Evolutionary conservation across 2,888 invertebrate genomes (phyloP), one percentile per base, ranked within the genome.

Genomic region (Barypeithes pellucidus): DNA sequence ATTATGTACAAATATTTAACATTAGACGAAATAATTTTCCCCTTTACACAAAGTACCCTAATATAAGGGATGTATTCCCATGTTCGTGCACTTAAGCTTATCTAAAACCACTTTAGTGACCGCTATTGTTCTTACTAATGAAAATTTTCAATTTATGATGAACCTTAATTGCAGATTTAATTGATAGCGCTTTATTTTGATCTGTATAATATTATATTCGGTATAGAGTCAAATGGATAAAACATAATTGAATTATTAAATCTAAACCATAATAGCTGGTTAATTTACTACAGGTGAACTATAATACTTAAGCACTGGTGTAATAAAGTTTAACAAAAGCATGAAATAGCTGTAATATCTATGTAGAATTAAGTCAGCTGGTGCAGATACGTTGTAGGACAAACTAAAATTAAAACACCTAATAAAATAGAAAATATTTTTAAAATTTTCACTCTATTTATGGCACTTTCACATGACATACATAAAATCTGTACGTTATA

Each of bases 111-210:
- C 39, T 39, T 12, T 39, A 39, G 12, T 39, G 39, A 39, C 39
- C 39, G 39, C n/a, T 4, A 39, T 39, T 39, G 39, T 39, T 4
- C 39, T n/a, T n/a, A 39, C 39, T 39, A 39, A 39, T 39, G 39
- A 39, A 39, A 39, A 39, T 39, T 39, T 39, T 39, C 39, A 39
- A 39, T 39, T 39, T 39, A 39, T 39, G 8, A 39, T 39, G 39
- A n/a, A 39, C 39, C 39, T 39, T 39, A 39, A 39, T 39, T 39
- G 39, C n/a, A 39, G 3, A 39, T 39, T 39, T 39, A 39, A 39
- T 39, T 39, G 39, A 39, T 39, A 39, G 39, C 2, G 39, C 39
- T 39, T 39, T 39, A 39, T 4, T 39, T n/a, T 39, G 39, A n/a
- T 39, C 39, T n/a, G 4, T 8, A n/a, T n/a, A 39, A n/a, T n/a